phyloP scores from a whole-genome alignment of 2,797 vertebrate species.

The Diceros bicornis region DNA sequence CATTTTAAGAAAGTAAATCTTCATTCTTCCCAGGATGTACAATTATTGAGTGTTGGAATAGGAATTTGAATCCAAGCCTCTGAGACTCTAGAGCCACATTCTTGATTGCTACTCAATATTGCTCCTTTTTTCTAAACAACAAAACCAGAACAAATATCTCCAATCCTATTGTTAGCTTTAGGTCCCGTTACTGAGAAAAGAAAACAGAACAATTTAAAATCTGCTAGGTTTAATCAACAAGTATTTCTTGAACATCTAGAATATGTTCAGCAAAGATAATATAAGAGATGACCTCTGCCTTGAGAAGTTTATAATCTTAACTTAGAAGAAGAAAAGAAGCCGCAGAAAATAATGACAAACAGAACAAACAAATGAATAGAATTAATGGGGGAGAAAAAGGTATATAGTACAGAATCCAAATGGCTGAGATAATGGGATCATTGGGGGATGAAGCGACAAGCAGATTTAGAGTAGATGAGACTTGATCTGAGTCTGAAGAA shows the following conservation, averaged over 20 bases:
- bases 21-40: background rate
- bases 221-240: background rate
- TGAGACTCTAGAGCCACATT: background rate
- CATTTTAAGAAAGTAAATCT: conserved; percentile 24
- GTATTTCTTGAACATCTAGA: background rate
- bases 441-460: background rate
- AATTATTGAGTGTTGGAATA: background rate
- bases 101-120: background rate
- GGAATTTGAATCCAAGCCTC: background rate
- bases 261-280: background rate
- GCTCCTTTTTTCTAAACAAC: background rate
- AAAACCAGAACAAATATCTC: background rate
- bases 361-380: background rate
- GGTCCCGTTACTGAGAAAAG: background rate
- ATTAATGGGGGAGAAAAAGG: background rate
- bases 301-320: background rate
- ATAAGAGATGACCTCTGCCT: background rate
- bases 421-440: background rate
- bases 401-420: background rate
- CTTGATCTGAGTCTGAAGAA: background rate
- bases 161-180: background rate
- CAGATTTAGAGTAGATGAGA: background rate
- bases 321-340: background rate
- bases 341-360: background rate
- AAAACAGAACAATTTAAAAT: background rate